phyloP scores from a whole-genome alignment of 2,113 vertebrate genomes.

The Marmota monax region DNA sequence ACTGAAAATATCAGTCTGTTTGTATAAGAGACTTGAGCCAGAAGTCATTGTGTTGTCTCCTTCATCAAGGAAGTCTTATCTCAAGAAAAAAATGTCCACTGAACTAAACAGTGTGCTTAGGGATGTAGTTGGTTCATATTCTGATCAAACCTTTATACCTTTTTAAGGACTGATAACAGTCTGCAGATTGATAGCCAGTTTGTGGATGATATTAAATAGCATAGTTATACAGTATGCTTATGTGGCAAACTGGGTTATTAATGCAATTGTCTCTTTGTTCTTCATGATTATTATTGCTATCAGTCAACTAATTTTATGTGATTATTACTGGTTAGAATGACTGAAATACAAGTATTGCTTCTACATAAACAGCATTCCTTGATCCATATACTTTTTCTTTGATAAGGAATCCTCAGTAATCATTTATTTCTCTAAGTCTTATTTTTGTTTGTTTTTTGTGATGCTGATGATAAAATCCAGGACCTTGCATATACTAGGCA shows the following conservation, averaged over 20 bases:
- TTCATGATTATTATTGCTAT: neutral
- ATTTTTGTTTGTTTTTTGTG: too few species aligned
- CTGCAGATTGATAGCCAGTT: neutral
- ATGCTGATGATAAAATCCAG: too few species aligned
- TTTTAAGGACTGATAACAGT: neutral
- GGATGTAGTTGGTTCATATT: neutral
- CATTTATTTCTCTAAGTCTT: constrained; percentile 12
- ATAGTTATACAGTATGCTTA: neutral
- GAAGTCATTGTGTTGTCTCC: neutral
- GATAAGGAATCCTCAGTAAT: neutral
- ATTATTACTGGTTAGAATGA: neutral
- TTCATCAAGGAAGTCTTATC: neutral
- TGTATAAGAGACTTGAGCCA: neutral
- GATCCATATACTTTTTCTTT: constrained; percentile 18
- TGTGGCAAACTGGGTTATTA: neutral
- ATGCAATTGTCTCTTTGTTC: neutral
- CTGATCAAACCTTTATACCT: neutral
- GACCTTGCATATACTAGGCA: too few species aligned
- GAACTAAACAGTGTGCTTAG: neutral
- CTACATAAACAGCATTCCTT: neutral
- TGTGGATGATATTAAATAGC: neutral
- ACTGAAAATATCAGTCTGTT: neutral
- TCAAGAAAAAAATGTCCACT: neutral
- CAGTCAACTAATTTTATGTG: neutral
- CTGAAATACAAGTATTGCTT: neutral